phyloP scores from a whole-genome alignment of 1,140 invertebrate species.

The Lycorma delicatula region DNA sequence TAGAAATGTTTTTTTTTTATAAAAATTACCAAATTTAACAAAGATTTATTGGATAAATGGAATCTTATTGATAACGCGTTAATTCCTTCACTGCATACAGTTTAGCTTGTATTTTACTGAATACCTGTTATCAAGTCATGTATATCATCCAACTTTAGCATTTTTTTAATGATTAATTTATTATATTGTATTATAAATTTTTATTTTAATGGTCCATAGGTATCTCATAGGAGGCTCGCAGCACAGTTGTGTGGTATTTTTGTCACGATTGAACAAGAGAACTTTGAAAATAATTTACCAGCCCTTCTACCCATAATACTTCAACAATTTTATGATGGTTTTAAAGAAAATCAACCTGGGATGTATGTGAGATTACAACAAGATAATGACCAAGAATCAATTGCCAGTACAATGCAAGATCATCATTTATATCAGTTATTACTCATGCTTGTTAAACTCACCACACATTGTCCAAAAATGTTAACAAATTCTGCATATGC shows the following conservation, averaged over 20 bases:
- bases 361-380: conserved; percentile 35
- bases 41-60: no score
- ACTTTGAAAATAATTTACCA: conserved; percentile 53
- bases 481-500: conserved; percentile 42
- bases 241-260: conserved; percentile 58
- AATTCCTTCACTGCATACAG: no score
- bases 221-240: conserved; percentile 48
- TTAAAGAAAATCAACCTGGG: conserved; percentile 24
- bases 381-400: conserved; percentile 2
- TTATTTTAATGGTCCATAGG: conserved; percentile 28
- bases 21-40: no score
- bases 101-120: no score
- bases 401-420: conserved; percentile 43
- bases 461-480: conserved; percentile 42
- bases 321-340: conserved; percentile 37
- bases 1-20: no score
- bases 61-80: no score
- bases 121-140: no score
- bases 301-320: conserved; percentile 48
- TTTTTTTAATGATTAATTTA: no score
- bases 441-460: conserved; percentile 52
- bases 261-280: conserved; percentile 55
- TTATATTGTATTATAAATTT: not conserved
- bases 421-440: conserved; percentile 63
- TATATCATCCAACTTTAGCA: no score